Base-by-base conservation (phyloP, 2,888 invertebrate species). In the Odontocolon sp. region DNA sequence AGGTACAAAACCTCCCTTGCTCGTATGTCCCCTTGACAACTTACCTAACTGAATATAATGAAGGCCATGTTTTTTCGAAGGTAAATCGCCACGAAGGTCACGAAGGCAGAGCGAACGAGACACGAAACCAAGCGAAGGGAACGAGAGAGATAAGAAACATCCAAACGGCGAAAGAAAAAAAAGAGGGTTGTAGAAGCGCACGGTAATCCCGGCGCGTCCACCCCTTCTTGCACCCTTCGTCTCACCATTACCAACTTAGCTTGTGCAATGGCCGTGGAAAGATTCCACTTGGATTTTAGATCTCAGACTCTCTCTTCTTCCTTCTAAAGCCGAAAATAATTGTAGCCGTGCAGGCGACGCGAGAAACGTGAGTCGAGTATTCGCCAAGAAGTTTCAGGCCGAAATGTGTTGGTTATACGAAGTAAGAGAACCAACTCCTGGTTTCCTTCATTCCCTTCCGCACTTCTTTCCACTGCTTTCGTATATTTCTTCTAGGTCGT, bases 241-340 rank as follows among this genome's bases (percentile, higher is more conserved):
- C 59, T 67, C 38, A 33, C 64, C 59, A 11, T 28, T 33, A 6
- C 16, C 18, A 57, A 66, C 61, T 38, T 76, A 52, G 70, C 64
- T 59, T 50, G 74, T 74, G 77, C 73, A 80, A 78, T 67, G 77
- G 63, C 76, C 72, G 66, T 64, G 69, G 69, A 74, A 67, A 77
- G 80, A 82, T 77, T 66, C 74, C 50, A 76, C 78, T 81, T 76
- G 80, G 82, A 82, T 83, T 78, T 80, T 76, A 82, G 81, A 83
- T 83, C 80, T 71, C 71, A 47, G 63, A 54, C 63, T 63, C 52
- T 52, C 57, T 56, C 54, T 68, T 76, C 67, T 80, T 78, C 56
- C 74, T 80, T 83, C 83, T 81, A 85, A 73, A 87, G 85, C 86
- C 86, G 83, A 85, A 87, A 87, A 87, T 87, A 86, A 87, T 87